phyloP scores from a whole-genome alignment of 2,113 vertebrate genomes.

The Philantomba maxwellii region DNA sequence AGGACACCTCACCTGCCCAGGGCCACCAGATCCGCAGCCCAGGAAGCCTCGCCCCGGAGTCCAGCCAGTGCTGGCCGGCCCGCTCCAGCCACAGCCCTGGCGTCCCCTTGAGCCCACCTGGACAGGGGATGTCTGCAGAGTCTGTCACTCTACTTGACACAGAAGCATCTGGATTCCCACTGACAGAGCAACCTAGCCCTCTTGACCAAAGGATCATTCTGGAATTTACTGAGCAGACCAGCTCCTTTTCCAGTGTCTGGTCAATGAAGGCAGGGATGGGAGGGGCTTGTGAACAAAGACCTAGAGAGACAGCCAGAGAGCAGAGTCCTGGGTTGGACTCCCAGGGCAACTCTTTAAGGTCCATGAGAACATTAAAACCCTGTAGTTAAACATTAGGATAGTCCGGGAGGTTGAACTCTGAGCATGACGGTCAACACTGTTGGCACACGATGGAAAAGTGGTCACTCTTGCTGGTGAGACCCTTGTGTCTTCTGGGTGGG shows the following conservation, averaged over 20 bases:
- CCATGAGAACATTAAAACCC: background rate
- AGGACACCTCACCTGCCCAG: background rate
- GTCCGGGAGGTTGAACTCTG: too few relatives aligned
- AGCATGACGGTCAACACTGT: accelerated
- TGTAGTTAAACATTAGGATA: accelerated
- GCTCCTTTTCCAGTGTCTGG: background rate
- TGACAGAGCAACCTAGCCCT: background rate
- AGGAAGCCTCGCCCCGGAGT: background rate
- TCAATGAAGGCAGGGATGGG: background rate
- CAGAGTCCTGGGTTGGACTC: background rate
- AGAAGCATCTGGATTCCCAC: background rate
- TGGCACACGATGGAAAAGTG: background rate
- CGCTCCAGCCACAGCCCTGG: accelerated
- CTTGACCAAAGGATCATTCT: background rate
- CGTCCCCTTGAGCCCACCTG: accelerated
- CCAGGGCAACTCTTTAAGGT: background rate
- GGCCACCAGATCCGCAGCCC: accelerated
- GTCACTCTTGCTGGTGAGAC: background rate
- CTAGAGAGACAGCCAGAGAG: background rate
- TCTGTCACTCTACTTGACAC: background rate
- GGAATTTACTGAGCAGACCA: background rate
- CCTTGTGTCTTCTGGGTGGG: accelerated
- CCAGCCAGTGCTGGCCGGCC: accelerated
- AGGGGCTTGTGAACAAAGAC: background rate
- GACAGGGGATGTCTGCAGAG: accelerated